phyloP scores from a whole-genome alignment of 2,797 vertebrate genomes.

The Denticeps clupeoides region DNA sequence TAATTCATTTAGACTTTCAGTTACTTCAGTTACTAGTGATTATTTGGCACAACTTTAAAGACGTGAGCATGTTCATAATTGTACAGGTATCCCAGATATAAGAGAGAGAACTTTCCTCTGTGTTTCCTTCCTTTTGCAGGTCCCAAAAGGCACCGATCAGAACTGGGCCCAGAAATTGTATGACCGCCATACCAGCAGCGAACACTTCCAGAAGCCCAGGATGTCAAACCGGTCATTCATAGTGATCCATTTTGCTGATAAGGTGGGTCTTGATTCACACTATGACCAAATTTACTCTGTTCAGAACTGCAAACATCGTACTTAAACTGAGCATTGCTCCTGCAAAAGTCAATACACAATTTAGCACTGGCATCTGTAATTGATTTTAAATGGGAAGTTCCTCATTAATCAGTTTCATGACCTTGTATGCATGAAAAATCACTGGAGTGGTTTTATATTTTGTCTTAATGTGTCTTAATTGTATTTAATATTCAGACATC shows the following conservation, averaged over 20 bases:
- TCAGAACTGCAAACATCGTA: no score
- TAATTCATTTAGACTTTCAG: slow-evolving; percentile 11
- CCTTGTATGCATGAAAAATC: no score
- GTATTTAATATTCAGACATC: no score
- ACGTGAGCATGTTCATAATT: slow-evolving; percentile 14
- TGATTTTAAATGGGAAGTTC: no score
- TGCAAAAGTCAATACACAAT: no score
- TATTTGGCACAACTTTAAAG: slow-evolving; percentile 19
- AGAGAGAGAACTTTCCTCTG: background rate
- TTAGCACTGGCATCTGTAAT: no score
- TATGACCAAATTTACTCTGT: background rate
- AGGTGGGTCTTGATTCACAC: slow-evolving; percentile 61
- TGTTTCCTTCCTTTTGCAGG: slow-evolving; percentile 44
- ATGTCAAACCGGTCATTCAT: slow-evolving; percentile 91
- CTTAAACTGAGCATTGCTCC: no score
- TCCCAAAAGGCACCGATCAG: slow-evolving; percentile 88
- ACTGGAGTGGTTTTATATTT: no score
- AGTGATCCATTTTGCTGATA: slow-evolving; percentile 81
- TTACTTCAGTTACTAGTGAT: slow-evolving; percentile 26
- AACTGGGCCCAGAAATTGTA: slow-evolving; percentile 94
- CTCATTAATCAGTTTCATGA: no score
- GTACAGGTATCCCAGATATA: slow-evolving; percentile 20
- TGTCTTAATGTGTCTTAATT: no score
- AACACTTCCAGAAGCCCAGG: slow-evolving; percentile 90
- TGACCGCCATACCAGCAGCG: slow-evolving; percentile 56